Conservation (phyloP, 2,888 invertebrate species). For the Cerastis rubricosa region DNA sequence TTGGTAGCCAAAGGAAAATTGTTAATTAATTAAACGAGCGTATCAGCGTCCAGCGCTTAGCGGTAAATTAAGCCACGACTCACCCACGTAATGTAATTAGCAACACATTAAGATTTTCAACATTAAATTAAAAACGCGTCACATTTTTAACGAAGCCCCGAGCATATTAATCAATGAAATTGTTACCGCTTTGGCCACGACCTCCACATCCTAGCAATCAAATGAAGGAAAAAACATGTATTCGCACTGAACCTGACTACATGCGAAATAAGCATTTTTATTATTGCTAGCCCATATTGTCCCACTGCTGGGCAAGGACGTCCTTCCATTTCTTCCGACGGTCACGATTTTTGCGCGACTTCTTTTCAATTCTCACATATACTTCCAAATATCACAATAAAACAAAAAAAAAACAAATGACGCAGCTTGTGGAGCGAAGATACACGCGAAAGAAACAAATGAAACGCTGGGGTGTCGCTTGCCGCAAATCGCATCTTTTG, state of each 20-base stretch:
- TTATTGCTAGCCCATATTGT: no score
- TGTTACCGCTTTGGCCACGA: neutral
- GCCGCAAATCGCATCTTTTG: neutral
- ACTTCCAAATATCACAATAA: neutral
- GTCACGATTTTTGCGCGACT: neutral
- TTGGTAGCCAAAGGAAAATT: neutral
- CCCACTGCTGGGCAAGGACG: neutral
- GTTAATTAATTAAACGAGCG: conserved; percentile 2
- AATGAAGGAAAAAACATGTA: neutral
- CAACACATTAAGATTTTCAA: conserved; percentile 67
- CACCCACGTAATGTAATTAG: conserved; percentile 69
- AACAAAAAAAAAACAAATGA: neutral
- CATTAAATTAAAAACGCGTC: conserved; percentile 68
- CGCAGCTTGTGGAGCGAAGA: neutral
- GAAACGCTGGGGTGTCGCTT: neutral
- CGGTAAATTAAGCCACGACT: conserved; percentile 5
- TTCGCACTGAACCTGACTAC: neutral
- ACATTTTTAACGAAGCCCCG: conserved; percentile 69
- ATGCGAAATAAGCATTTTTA: neutral
- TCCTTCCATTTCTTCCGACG: neutral
- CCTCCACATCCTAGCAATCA: neutral
- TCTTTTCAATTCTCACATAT: neutral
- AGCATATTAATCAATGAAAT: conserved; percentile 77
- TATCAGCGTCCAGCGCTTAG: conserved; percentile 14
- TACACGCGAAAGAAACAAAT: neutral